Evolutionary conservation across 2,888 invertebrate genomes (phyloP), one percentile per base, ranked within the genome.

Genomic region (Liopterus haemorrhoidalis): DNA sequence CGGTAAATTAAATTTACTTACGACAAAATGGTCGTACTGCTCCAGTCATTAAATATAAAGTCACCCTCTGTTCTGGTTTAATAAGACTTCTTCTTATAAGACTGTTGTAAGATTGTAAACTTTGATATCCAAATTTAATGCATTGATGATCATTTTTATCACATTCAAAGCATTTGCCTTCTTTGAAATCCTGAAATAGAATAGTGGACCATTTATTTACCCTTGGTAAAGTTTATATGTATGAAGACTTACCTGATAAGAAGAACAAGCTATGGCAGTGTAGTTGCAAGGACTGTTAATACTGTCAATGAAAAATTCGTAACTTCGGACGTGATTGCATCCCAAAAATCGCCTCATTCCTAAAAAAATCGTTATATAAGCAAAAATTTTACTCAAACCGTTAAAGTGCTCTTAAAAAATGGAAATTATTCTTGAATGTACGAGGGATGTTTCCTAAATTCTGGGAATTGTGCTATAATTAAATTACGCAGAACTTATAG

Each of bases 291-390:
- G 66, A 0, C 82, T 75, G 49, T 82, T 80, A 36, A 94, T 81
- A 54, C 87, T 90, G 66, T 93, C 93, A 0, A 78, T 82, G 62
- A 88, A 92, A 60, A 80, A 83, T 56, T 86, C 81, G 62, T 88
- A 81, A 50, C 90, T 86, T 38, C 93, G 71, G 46, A 91, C 77
- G 63, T 95, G 94, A 66, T 90, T 87, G 65, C 94, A 95, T 18
- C 88, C 83, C 12, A 94, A 70, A 59, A 78, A 82, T 53, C 79
- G 75, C 43, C 79, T 76, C 4, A 85, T 69, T 2, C 79, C 80
- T 76, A 55, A 24, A 57, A 64, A 49, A 51, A n/a, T n/a, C n/a
- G n/a, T n/a, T n/a, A n/a, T n/a, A n/a, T n/a, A n/a, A n/a, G n/a
- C n/a, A n/a, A n/a, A n/a, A n/a, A n/a, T n/a, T n/a, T n/a, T n/a